Percentiles rank a stretch among this genome's conserved stretches.
Evolutionary conservation across 2,113 vertebrate genomes (phyloP).

Genomic region (Drymodes brunneopygia): DNA sequence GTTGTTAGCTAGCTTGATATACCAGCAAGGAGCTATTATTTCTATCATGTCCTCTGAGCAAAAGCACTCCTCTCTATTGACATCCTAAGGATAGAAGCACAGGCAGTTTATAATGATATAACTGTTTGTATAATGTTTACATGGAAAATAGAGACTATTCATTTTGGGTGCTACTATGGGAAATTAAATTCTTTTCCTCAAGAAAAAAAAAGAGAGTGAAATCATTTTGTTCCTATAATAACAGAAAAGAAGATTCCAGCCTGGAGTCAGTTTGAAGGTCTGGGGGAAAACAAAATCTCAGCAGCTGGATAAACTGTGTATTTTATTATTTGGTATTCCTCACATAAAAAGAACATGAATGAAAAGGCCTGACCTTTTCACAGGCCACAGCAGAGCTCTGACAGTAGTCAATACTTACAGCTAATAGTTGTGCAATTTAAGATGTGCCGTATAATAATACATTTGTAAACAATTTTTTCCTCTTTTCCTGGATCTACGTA

Average conservation of each 20-base stretch:
- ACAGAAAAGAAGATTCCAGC: background rate
- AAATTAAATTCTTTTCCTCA: conserved; percentile 15
- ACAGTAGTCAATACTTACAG: conserved; percentile 50
- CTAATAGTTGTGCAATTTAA: conserved; percentile 62
- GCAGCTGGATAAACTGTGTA: background rate
- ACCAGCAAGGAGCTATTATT: background rate
- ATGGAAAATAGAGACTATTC: background rate
- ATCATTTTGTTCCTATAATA: background rate
- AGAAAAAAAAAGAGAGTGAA: background rate
- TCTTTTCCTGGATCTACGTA: background rate
- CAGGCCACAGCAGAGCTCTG: background rate
- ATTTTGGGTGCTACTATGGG: background rate
- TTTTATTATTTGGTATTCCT: conserved; percentile 63
- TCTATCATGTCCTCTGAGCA: background rate
- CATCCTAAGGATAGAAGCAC: background rate
- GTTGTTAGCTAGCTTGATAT: background rate
- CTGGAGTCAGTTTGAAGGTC: background rate
- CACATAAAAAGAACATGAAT: conserved; percentile 30
- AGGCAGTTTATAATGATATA: background rate
- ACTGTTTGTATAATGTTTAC: background rate
- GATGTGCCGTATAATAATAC: conserved; percentile 24
- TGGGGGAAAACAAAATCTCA: background rate
- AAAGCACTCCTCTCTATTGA: background rate
- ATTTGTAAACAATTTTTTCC: conserved; percentile 41
- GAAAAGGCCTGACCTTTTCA: conserved; percentile 66